Evolutionary conservation across 2,797 vertebrate genomes (phyloP).

Genomic region (Chloroceryle inda): DNA sequence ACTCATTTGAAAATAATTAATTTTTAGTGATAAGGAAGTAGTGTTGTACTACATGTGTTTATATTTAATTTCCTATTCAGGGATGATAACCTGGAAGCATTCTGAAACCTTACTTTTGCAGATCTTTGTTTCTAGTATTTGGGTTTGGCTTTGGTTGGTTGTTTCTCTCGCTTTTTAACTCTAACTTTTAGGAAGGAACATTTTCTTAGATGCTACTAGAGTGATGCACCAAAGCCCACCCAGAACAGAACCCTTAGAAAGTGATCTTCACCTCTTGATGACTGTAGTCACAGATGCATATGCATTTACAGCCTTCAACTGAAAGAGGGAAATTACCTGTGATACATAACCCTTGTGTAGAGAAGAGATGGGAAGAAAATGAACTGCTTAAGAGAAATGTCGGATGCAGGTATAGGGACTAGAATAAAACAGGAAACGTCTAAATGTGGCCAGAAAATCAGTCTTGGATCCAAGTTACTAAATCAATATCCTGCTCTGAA

Average conservation of each 20-base stretch:
- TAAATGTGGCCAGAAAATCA: not conserved
- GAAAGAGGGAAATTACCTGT: not conserved
- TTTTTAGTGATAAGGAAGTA: not conserved
- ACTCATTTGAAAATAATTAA: not conserved
- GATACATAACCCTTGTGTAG: not conserved
- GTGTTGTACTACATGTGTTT: not conserved
- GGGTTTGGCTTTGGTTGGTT: not conserved
- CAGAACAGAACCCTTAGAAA: not conserved
- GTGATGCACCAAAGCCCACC: not conserved
- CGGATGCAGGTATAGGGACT: not conserved
- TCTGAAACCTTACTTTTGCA: not conserved
- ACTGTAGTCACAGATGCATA: not conserved
- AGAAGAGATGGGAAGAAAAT: not conserved
- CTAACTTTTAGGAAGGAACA: not conserved
- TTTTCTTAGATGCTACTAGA: not conserved
- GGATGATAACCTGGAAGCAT: not conserved
- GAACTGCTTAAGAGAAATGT: not conserved
- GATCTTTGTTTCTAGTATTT: not conserved
- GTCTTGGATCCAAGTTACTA: not conserved
- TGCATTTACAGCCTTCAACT: not conserved
- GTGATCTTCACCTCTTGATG: not conserved
- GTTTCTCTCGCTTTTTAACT: not conserved
- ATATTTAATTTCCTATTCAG: not conserved
- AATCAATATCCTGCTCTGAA: not conserved
- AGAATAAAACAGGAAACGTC: rapidly evolving